phyloP scores from a whole-genome alignment of 2,888 invertebrate genomes.

The Artemia sp. region DNA sequence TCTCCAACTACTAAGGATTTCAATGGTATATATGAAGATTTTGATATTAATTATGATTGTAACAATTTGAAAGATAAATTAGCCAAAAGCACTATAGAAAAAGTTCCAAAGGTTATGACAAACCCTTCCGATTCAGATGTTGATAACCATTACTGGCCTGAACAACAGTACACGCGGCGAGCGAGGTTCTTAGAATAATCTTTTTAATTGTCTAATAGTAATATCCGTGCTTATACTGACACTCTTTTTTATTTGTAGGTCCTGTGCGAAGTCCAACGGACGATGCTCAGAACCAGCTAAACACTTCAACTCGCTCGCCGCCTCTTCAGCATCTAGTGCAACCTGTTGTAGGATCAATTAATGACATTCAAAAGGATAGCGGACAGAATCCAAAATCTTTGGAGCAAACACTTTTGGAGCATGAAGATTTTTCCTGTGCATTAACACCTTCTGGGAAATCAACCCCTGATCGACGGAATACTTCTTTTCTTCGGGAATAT shows the following conservation, averaged over 20 bases:
- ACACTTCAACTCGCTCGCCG: slow-evolving; percentile 7
- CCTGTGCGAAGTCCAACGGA: slow-evolving; percentile 3
- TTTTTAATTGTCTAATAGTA: background rate
- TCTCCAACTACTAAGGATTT: background rate
- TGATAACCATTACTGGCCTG: slow-evolving; percentile 14
- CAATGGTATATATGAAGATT: slow-evolving; percentile 11
- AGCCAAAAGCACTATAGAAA: too few relatives aligned
- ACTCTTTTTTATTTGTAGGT: slow-evolving; percentile 3
- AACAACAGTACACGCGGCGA: slow-evolving; percentile 6
- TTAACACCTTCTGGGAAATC: background rate
- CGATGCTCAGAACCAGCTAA: background rate
- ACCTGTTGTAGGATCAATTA: background rate
- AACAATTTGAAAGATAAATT: background rate
- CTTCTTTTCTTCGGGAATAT: slow-evolving; percentile 12
- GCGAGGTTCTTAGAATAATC: background rate
- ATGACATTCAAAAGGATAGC: background rate
- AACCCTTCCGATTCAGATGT: background rate
- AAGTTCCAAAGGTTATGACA: background rate
- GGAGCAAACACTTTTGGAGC: background rate
- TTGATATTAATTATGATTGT: background rate
- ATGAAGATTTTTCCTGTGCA: background rate
- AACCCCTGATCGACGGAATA: slow-evolving; percentile 4
- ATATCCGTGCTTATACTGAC: background rate
- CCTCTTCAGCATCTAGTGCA: background rate
- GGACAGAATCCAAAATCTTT: background rate